These are phyloP conservation scores for Magallana angulata DNA, from an alignment of 1,140 invertebrate genomes.

Conservation along the genomic window DNA sequence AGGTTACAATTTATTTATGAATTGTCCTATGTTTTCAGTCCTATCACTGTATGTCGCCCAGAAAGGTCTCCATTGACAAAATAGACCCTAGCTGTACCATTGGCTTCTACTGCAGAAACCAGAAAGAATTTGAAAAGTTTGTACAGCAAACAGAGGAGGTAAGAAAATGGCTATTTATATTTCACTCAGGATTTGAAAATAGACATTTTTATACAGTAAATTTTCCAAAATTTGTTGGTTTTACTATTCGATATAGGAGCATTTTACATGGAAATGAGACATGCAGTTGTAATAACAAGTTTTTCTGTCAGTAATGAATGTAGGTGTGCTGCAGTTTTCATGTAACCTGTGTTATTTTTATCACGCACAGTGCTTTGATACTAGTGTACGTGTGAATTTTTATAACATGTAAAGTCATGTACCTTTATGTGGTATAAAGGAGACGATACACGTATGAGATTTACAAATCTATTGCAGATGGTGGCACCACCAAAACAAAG, in stretches of 20 bases:
- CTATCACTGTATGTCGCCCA: constrained; percentile 92
- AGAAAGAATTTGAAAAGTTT: constrained; percentile 89
- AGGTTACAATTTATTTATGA: neutral
- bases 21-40: constrained; percentile 79
- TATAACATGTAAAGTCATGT: neutral
- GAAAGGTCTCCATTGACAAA: constrained; percentile 91
- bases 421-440: too few species aligned
- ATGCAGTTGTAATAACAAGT: too few species aligned
- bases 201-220: too few species aligned
- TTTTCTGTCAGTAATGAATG: too few species aligned
- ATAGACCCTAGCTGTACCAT: constrained; percentile 96
- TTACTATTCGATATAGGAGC: neutral
- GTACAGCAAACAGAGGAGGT: constrained; percentile 80
- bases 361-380: too few species aligned
- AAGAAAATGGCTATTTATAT: constrained; percentile 59
- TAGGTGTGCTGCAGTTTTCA: too few species aligned
- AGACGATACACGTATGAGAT: too few species aligned
- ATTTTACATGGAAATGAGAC: too few species aligned
- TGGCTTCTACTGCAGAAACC: constrained; percentile 90
- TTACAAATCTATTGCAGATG: constrained; percentile 65
- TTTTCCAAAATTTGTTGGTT: neutral
- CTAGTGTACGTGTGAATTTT: too few species aligned
- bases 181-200: neutral
- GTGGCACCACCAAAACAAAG: constrained; percentile 81
- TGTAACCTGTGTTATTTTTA: too few species aligned